Evolutionary conservation across 2,113 vertebrate species (phyloP).

Genomic region (human): GRCh38 chr19:7161501-7162000

Average conservation of each 20-base stretch:
- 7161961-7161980: too few relatives aligned
- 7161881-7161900: neutral
- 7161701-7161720: neutral
- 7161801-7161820: neutral
- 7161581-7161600: fast-evolving
- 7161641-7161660: neutral
- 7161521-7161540: too few relatives aligned
- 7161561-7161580: neutral
- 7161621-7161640: neutral
- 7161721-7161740: neutral
- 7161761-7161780: neutral
- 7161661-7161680: neutral
- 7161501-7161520: too few relatives aligned
- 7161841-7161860: neutral
- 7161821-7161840: neutral
- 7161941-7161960: fast-evolving
- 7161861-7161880: fast-evolving
- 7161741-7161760: neutral
- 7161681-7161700: neutral
- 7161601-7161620: neutral
- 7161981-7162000: too few relatives aligned
- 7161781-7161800: neutral
- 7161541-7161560: neutral
- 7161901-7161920: too few relatives aligned
- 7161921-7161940: too few relatives aligned